These are phyloP conservation scores for Piaya cayana DNA, from an alignment of 2,113 vertebrate genomes.

Conservation along the genomic window DNA sequence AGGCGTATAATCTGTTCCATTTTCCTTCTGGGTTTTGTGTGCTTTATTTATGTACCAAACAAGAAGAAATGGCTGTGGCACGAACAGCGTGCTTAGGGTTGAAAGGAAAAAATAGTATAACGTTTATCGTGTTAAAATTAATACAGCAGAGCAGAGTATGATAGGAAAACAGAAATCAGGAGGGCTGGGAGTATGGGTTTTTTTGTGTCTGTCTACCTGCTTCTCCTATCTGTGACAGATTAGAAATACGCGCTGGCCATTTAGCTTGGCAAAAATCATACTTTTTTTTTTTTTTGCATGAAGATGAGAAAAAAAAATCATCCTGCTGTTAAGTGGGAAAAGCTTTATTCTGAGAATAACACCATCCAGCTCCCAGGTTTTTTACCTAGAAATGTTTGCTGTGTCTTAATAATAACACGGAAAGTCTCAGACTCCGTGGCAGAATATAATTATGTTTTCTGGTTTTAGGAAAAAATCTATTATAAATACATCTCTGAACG, in stretches of 20 bases:
- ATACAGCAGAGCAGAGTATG: background rate
- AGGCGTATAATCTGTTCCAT: rapidly evolving
- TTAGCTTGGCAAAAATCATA: constrained; percentile 13
- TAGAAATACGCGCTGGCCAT: background rate
- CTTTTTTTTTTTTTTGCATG: background rate
- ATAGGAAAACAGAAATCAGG: background rate
- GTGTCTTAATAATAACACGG: background rate
- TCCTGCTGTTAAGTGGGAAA: constrained; percentile 46
- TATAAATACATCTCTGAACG: background rate
- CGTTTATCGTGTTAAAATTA: background rate
- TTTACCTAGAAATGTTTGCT: background rate
- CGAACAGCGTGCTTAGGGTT: background rate
- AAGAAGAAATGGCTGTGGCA: background rate
- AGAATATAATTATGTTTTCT: background rate
- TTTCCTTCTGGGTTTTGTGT: background rate
- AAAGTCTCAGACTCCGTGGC: background rate
- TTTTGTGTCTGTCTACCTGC: background rate
- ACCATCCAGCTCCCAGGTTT: background rate
- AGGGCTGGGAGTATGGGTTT: background rate
- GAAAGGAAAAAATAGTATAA: background rate
- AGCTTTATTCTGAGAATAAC: constrained; percentile 31
- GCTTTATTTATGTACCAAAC: background rate
- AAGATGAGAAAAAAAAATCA: background rate
- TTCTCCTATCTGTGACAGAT: background rate
- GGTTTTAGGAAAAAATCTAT: background rate